Base-by-base conservation (phyloP, 1,140 invertebrate species). In the Drosophila teissieri region DNA sequence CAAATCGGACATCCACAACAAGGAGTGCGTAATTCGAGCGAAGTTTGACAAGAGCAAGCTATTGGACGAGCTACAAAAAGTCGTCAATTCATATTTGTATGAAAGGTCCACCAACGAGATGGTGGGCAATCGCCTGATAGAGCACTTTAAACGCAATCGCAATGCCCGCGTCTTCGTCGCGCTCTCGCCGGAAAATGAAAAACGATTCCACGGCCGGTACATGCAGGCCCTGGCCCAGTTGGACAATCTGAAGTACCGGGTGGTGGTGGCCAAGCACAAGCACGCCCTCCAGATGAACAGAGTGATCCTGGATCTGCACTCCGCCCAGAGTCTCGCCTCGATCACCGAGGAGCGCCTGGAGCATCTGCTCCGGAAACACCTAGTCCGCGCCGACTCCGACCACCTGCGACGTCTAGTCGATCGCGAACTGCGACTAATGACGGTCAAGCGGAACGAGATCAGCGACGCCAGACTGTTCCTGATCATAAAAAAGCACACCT, bases 401-500 rank as follows among this genome's bases (percentile, higher is more conserved):
- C 7, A 15, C 12, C 11, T 81, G 1, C 24, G 15, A 7, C 64
- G 46, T 5, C 0, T 48, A 0, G 39, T 73, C 3, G 68, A 78
- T 0, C 57, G 45, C 2, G 68, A 57, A 2, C 10, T 81, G 0
- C 22, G 58, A 3, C 34, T 14, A 0, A 85, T 85, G 78, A 3
- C 3, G 2, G 14, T 36, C 10, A 72, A 58, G 0, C 80, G 88
- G 11, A 65, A 76, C 11, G 88, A 91, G 27, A 74, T 91, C 19
- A 85, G 80, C 14, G 78, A 84, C 39, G 51, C 69, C 0, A 73
- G 88, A 1, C 51, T 79, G 4, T n/a, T 14, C 2, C 19, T 91
- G 1, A 81, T 91, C n/a, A 64, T 54, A 6, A 72, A 63, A 10
- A 80, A 79, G 17, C 75, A 88, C 24, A 64, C 80, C 4, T 19